Conservation (phyloP, 2,888 invertebrate genomes). For the Diploptera punctata region DNA sequence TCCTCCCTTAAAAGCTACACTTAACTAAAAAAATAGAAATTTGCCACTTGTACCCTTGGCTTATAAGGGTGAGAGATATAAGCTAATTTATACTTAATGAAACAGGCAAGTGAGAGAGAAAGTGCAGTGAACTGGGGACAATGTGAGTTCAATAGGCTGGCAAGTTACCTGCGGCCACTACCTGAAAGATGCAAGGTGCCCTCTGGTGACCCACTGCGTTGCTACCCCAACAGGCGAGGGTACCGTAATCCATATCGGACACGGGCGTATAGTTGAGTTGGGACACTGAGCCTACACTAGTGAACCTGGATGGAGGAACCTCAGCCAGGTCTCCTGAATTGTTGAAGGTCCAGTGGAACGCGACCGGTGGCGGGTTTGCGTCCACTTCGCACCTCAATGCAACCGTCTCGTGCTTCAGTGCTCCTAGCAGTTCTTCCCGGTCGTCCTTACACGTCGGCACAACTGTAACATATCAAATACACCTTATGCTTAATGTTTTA, state of each 20-base stretch:
- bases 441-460: slow-evolving; percentile 80
- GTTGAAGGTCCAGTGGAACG: slow-evolving; percentile 93
- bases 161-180: slow-evolving; percentile 56
- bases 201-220: slow-evolving; percentile 85
- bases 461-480: slow-evolving; percentile 64
- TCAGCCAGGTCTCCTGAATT: slow-evolving; percentile 87
- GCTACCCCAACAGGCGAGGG: slow-evolving; percentile 84
- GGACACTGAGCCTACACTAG: slow-evolving; percentile 70
- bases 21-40: too few species aligned
- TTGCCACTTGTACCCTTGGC: too few species aligned
- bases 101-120: too few species aligned
- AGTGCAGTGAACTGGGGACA: neutral
- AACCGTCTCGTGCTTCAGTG: slow-evolving; percentile 88
- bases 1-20: too few species aligned
- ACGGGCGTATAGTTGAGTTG: slow-evolving; percentile 85
- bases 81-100: too few species aligned
- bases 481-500: too few species aligned
- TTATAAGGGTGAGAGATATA: too few species aligned
- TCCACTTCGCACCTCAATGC: slow-evolving; percentile 85
- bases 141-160: slow-evolving; percentile 2
- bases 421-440: slow-evolving; percentile 83
- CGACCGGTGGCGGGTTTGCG: slow-evolving; percentile 84
- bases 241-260: slow-evolving; percentile 89
- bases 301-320: slow-evolving; percentile 71
- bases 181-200: slow-evolving; percentile 85